Conservation (phyloP, 1,140 invertebrate genomes). For the Hylaeus volcanicus region DNA sequence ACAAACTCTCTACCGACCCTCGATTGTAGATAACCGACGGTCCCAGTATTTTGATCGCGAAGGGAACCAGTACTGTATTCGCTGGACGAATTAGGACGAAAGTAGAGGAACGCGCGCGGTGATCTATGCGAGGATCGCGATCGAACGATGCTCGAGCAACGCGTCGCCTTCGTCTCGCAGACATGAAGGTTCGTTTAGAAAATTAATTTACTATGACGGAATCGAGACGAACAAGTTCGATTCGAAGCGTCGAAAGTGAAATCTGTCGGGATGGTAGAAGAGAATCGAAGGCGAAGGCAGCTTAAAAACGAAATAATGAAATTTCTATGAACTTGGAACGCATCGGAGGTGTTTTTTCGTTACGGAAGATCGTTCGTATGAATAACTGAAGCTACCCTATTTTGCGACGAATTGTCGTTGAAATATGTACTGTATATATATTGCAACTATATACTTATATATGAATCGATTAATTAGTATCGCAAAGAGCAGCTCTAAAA, state of each 20-base stretch:
- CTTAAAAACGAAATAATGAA: conserved; percentile 13
- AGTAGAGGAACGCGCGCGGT: background rate
- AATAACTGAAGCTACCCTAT: conserved; percentile 34
- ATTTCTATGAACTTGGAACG: conserved; percentile 20
- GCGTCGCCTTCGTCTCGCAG: background rate
- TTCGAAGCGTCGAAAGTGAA: background rate
- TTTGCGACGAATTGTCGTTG: conserved; percentile 16
- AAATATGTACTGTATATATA: conserved; percentile 50
- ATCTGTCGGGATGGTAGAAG: background rate
- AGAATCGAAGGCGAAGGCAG: background rate
- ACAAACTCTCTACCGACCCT: too few species aligned
- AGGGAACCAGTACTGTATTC: background rate
- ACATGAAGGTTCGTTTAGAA: background rate
- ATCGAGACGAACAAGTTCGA: background rate
- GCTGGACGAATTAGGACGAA: conserved; percentile 25
- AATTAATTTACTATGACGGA: background rate
- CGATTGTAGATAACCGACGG: too few species aligned
- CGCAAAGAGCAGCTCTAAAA: conserved; percentile 31
- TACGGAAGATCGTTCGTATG: conserved; percentile 54
- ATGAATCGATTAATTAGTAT: conserved; percentile 53
- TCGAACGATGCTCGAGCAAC: background rate
- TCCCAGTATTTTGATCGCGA: too few species aligned
- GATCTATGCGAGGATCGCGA: conserved; percentile 8
- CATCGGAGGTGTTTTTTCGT: conserved; percentile 44
- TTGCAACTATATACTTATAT: conserved; percentile 30